Evolutionary conservation across 2,113 vertebrate genomes (phyloP), one percentile per base, ranked within the genome.

Genomic region (Dipodomys stephensi): DNA sequence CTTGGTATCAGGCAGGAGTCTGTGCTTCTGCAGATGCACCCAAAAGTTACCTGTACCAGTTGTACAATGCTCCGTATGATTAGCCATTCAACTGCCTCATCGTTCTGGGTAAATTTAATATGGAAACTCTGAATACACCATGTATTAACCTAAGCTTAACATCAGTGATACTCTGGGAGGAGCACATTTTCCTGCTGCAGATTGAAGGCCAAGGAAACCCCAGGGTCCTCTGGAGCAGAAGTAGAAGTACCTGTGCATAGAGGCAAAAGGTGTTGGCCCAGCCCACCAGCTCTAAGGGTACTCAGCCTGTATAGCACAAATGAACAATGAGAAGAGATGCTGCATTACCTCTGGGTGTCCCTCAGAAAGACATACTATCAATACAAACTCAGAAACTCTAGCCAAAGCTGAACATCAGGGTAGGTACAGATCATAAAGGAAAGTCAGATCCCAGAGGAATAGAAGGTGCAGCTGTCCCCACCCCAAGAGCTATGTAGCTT

Each of bases 241-340:
- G 0, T 19, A 4, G 69, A 5, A 10, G 68, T 8, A 11, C 81
- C 53, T 9, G 2, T 18, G 60, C 18, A 3, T 0, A 39, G 11
- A 71, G 23, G 32, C 0, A 9, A 4, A 27, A 20, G 32, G 27
- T 30, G 4, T 19, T 22, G 9, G 1, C 2, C n/a, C 49, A 68
- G 9, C 3, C 7, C 20, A 2, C 22, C 46, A 57, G 74, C 39
- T 25, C 4, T 44, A 12, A 7, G n/a, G 20, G 11, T 30, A 13
- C 35, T 44, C 44, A 71, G 44, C 13, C 39, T 6, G 0, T 0
- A 0, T 1, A 27, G 12, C 67, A 27, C 2, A 1, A 57, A 7
- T 46, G 12, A 46, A 60, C 19, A 10, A 7, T 18, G 23, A 15
- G 11, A 78, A 2, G 5, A 46, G 19, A 15, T 32, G 19, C 28